These are phyloP conservation scores for Scrobipalpa costella DNA, from an alignment of 2,888 invertebrate species.

Conservation along the genomic window DNA sequence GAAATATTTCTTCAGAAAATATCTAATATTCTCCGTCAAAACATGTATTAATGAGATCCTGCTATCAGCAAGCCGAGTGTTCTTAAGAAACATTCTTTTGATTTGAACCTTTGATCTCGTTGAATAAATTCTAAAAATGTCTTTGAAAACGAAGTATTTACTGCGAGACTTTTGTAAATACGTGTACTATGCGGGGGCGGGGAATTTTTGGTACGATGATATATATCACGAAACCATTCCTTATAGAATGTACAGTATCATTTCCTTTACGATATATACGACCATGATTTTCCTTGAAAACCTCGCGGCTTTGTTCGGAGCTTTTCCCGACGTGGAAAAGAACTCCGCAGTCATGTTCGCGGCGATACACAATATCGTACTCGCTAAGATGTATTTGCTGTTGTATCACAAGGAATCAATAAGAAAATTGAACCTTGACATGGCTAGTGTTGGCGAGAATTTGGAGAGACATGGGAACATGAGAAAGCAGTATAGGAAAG, in stretches of 20 bases:
- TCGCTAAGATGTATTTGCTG: slow-evolving; percentile 64
- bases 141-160: slow-evolving; percentile 52
- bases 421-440: slow-evolving; percentile 64
- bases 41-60: slow-evolving; percentile 17
- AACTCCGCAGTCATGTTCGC: slow-evolving; percentile 71
- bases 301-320: slow-evolving; percentile 61
- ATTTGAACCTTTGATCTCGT: slow-evolving; percentile 21
- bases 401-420: slow-evolving; percentile 64
- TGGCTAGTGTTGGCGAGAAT: slow-evolving; percentile 57
- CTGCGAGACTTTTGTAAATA: slow-evolving; percentile 59
- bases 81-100: slow-evolving; percentile 22
- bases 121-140: slow-evolving; percentile 43
- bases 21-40: neutral
- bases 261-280: slow-evolving; percentile 61
- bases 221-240: slow-evolving; percentile 49
- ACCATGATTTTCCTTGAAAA: slow-evolving; percentile 69
- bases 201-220: slow-evolving; percentile 65
- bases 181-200: slow-evolving; percentile 64
- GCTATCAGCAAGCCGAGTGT: neutral
- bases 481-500: slow-evolving; percentile 62
- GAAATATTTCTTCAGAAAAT: slow-evolving; percentile 4
- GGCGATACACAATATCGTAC: slow-evolving; percentile 68
- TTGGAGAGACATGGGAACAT: slow-evolving; percentile 59
- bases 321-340: slow-evolving; percentile 67
- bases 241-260: slow-evolving; percentile 54